Evolutionary conservation across 2,888 invertebrate genomes (phyloP).

Genomic region (Agrochola macilenta): DNA sequence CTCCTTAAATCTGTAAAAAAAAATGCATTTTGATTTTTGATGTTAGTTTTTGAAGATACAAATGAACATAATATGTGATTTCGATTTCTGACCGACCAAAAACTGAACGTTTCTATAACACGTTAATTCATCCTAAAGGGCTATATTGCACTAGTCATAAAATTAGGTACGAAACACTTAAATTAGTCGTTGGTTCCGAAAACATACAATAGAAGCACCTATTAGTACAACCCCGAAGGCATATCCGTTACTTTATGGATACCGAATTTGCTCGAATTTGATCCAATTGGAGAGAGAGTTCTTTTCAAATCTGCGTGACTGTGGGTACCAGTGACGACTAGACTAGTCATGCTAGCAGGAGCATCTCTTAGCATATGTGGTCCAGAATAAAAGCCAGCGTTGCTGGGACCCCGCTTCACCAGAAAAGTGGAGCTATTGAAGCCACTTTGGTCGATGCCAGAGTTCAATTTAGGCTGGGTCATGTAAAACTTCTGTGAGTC

Average conservation of each 20-base stretch:
- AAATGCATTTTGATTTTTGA: not conserved
- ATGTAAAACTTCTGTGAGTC: slow-evolving; percentile 83
- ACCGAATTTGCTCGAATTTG: slow-evolving; percentile 82
- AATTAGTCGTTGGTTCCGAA: slow-evolving; percentile 89
- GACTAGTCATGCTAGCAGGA: slow-evolving; percentile 87
- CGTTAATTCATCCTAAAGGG: slow-evolving; percentile 70
- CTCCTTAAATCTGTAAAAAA: not conserved
- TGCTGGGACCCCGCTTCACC: slow-evolving; percentile 91
- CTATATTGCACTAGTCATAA: slow-evolving; percentile 88
- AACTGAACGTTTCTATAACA: slow-evolving; percentile 57
- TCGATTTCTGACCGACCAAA: slow-evolving; percentile 38
- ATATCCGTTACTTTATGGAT: slow-evolving; percentile 93
- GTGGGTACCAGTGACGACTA: slow-evolving; percentile 85
- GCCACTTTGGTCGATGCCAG: slow-evolving; percentile 77
- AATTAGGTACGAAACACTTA: slow-evolving; percentile 85
- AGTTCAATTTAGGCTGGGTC: slow-evolving; percentile 80
- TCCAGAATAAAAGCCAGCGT: slow-evolving; percentile 92
- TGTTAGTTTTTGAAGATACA: not conserved
- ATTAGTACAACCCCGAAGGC: slow-evolving; percentile 93
- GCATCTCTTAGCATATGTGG: slow-evolving; percentile 87
- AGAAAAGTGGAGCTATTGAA: slow-evolving; percentile 90
- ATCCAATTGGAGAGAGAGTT: slow-evolving; percentile 83
- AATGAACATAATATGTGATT: not conserved
- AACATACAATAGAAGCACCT: slow-evolving; percentile 66
- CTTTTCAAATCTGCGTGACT: slow-evolving; percentile 87